phyloP scores from a whole-genome alignment of 2,888 invertebrate genomes.

The Tenthredo distinguenda region DNA sequence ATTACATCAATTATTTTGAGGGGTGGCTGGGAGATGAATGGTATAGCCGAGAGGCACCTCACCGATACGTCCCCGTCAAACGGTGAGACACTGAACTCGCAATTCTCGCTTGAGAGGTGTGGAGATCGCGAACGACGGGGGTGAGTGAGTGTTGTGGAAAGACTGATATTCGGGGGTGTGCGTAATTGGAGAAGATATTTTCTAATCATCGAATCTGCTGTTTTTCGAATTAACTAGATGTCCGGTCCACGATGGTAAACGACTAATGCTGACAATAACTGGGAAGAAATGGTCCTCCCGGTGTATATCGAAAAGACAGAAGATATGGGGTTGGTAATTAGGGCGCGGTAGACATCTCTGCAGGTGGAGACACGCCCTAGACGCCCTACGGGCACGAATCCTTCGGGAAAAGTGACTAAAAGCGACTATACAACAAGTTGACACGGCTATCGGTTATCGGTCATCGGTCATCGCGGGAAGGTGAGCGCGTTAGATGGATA shows the following conservation, averaged over 20 bases:
- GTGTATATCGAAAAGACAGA: background rate
- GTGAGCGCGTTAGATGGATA: slow-evolving; percentile 29
- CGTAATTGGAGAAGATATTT: background rate
- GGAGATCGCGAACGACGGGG: background rate
- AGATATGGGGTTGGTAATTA: background rate
- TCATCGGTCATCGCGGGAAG: slow-evolving; percentile 44
- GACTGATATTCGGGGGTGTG: background rate
- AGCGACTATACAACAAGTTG: slow-evolving; percentile 34
- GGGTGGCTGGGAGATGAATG: slow-evolving; percentile 1
- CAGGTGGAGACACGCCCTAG: background rate
- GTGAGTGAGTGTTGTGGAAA: background rate
- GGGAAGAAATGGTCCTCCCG: background rate
- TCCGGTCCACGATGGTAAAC: background rate
- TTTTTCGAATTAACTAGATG: background rate
- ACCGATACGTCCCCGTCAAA: background rate
- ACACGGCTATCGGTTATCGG: slow-evolving; percentile 43
- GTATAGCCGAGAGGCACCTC: background rate
- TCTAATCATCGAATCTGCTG: background rate
- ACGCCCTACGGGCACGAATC: background rate
- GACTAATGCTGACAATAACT: background rate
- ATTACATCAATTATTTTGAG: slow-evolving; percentile 35
- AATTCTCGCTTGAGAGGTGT: background rate
- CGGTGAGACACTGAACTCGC: background rate
- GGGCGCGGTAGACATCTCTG: background rate
- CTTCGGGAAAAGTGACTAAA: slow-evolving; percentile 1